Percentiles rank a stretch among this genome's conserved stretches.
phyloP scores from a whole-genome alignment of 1,140 invertebrate species.

The Drusus annulatus region DNA sequence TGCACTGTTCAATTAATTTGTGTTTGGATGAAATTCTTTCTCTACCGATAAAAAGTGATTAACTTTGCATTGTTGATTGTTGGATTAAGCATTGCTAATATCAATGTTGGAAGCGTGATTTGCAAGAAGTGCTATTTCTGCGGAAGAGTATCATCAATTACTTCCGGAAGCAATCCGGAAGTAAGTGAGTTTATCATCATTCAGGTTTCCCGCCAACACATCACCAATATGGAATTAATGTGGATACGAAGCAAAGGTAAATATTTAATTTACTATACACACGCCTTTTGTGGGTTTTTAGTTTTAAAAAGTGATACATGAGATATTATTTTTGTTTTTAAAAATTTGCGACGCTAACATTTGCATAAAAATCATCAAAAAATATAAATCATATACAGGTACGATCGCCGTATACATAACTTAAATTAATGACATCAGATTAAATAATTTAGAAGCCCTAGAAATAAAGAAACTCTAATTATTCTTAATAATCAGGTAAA shows the following conservation, averaged over 20 bases:
- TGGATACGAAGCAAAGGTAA: slow-evolving; percentile 39
- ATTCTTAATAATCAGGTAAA: no score
- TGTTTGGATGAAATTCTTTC: not conserved
- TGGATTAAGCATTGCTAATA: not conserved
- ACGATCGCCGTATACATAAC: no score
- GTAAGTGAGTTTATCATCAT: not conserved
- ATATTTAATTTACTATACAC: not conserved
- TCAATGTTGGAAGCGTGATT: not conserved
- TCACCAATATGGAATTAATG: slow-evolving; percentile 36
- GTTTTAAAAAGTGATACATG: no score
- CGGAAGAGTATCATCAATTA: not conserved
- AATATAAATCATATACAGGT: no score
- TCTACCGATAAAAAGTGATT: not conserved
- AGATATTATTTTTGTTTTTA: no score
- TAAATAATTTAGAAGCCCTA: no score
- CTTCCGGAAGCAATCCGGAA: slow-evolving; percentile 23
- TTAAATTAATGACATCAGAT: no score
- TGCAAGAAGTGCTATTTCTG: not conserved
- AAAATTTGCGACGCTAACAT: no score
- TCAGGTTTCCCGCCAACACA: not conserved
- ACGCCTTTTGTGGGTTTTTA: no score
- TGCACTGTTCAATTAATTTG: no score
- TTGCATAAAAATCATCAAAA: no score
- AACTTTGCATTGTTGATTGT: not conserved
- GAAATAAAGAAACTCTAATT: no score